phyloP scores from a whole-genome alignment of 2,113 vertebrate species.

The Syngnathus typhle region DNA sequence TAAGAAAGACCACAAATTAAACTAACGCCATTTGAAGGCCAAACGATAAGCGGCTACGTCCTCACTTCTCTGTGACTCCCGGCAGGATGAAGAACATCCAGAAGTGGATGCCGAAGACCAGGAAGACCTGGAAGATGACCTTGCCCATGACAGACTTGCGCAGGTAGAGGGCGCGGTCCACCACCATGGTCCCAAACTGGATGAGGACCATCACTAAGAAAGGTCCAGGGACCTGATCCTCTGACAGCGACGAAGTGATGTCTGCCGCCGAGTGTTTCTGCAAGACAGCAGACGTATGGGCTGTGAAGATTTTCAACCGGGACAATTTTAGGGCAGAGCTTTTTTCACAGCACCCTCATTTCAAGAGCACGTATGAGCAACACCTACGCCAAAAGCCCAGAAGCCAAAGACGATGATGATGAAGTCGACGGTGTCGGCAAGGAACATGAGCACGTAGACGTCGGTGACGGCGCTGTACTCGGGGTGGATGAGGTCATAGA shows the following conservation, averaged over 20 bases:
- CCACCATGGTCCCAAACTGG: slow-evolving; percentile 98
- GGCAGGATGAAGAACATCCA: slow-evolving; percentile 99
- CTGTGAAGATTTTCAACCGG: background rate
- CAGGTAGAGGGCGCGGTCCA: slow-evolving; percentile 93
- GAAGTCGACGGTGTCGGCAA: slow-evolving; percentile 95
- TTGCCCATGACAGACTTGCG: slow-evolving; percentile 95
- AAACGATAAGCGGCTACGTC: background rate
- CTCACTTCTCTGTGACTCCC: slow-evolving; percentile 86
- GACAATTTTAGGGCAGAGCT: background rate
- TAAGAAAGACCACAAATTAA: slow-evolving; percentile 3
- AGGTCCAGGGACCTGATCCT: slow-evolving; percentile 91
- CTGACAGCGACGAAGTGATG: slow-evolving; percentile 93
- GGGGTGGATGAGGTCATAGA: slow-evolving; percentile 93
- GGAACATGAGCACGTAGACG: slow-evolving; percentile 97
- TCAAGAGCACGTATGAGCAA: background rate
- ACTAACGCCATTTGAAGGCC: background rate
- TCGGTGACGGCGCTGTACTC: slow-evolving; percentile 97
- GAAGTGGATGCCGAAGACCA: slow-evolving; percentile 97
- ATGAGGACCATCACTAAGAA: slow-evolving; percentile 98
- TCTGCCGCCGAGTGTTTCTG: slow-evolving; percentile 97
- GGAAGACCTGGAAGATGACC: slow-evolving; percentile 92
- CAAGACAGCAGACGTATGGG: background rate
- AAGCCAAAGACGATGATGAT: slow-evolving; percentile 98
- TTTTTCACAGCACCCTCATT: background rate
- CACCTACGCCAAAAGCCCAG: slow-evolving; percentile 92